Base-by-base conservation (phyloP, 2,797 vertebrate species). In the Huso huso region DNA sequence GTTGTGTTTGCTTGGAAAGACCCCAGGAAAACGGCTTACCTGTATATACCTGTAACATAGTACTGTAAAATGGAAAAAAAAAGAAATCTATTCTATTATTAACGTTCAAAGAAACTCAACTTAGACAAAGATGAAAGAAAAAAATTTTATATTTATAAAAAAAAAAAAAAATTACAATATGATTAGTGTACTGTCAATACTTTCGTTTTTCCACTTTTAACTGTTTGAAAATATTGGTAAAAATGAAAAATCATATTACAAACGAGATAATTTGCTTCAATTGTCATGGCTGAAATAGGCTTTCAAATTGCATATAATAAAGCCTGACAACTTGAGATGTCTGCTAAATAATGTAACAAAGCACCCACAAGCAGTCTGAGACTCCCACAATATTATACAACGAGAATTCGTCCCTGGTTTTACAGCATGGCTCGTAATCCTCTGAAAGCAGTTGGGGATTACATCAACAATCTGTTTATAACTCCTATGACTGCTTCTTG, bases 381-480 rank as follows among this genome's bases (percentile, higher is more conserved):
- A 48, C 9, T 37, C 51, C n/a, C 1, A 50, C 15, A 65, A 58
- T 12, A 12, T 11, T 58, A 58, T 58, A 13, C 55, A 58, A 58
- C 2, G 11, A n/a, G 12, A 58, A 10, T 37, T 37, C 11, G 51
- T 37, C 58, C 53, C 48, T 61, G n/a, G 13, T 3, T 66, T 11
- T 13, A 58, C 55, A 58, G 55, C 10, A 18, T 18, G 61, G n/a
- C 10, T 13, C 3, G 10, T 18, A 58, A 37, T n/a, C 23, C 10
- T 10, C 49, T 61, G n/a, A 23, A 64, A 8, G 51, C 37, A 51
- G n/a, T 8, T 37, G 63, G 6, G 49, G 61, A 69, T 72, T 63
- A 69, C 49, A 10, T 60, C 10, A 64, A 66, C 49, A 61, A 50
- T 64, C 55, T 53, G 49, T 18, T 48, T 58, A 63, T 51, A 73